A percentile compares a stretch with the other conserved stretches of the same genome.
Evolutionary conservation across 2,797 vertebrate species (phyloP).

Genomic region (Rachycentron canadum): DNA sequence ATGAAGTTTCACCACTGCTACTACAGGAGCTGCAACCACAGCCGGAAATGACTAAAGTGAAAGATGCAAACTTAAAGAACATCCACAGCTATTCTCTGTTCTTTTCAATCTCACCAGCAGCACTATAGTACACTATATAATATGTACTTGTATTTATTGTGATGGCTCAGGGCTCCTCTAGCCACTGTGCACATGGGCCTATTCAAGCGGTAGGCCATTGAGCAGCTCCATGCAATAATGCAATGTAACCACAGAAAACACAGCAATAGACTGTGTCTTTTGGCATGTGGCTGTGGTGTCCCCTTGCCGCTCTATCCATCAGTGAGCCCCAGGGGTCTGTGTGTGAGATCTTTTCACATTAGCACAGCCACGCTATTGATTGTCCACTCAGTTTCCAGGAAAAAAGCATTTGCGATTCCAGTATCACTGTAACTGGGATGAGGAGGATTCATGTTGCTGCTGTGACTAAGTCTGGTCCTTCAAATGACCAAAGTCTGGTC

Average conservation of each 20-base stretch:
- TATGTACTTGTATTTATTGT: conserved; percentile 14
- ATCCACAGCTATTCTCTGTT: background rate
- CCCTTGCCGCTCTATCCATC: conserved; percentile 43
- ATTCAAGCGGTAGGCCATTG: too few relatives aligned
- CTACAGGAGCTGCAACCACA: conserved; percentile 7
- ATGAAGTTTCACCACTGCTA: conserved; percentile 44
- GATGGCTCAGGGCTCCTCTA: conserved; percentile 34
- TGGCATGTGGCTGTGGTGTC: conserved; percentile 57
- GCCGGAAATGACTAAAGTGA: conserved; percentile 36
- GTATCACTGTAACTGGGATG: conserved; percentile 20
- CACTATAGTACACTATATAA: background rate
- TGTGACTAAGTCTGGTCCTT: conserved; percentile 32
- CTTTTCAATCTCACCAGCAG: background rate
- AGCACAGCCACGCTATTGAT: conserved; percentile 68
- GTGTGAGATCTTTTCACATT: conserved; percentile 57
- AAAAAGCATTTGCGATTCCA: conserved; percentile 50
- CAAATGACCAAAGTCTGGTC: conserved; percentile 24
- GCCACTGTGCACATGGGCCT: conserved; percentile 27
- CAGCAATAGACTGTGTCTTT: conserved; percentile 29
- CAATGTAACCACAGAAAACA: conserved; percentile 32
- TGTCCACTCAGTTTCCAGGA: conserved; percentile 45
- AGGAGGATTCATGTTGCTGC: conserved; percentile 10
- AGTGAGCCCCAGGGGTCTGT: conserved; percentile 35
- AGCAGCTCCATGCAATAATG: conserved; percentile 5
- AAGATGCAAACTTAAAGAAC: background rate